Evolutionary conservation across 2,888 invertebrate species (phyloP), one percentile per base, ranked within the genome.

Genomic region (Drosophila barbarae): DNA sequence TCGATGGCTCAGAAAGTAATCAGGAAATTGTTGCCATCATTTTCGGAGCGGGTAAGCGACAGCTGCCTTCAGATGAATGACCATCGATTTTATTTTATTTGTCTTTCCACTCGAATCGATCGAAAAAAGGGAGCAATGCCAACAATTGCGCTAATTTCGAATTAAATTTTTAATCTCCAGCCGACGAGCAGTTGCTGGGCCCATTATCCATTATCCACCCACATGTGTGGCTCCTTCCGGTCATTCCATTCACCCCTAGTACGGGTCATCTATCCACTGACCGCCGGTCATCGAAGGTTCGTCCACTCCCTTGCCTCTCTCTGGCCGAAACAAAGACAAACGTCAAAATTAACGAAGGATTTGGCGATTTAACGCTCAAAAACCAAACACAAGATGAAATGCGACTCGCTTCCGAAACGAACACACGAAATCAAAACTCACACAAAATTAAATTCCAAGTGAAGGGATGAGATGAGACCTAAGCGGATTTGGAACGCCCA

Each of bases 401-500:
- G 63, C 68, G 72, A 85, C 51, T 63, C 50, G 23, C 42, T 35
- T 35, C 34, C 47, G 26, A n/a, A 47, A 30, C 52, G 50, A 47
- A 21, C 39, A 44, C 47, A 51, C 75, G 47, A 39, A 69, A 70
- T 71, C 42, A 61, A 67, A 66, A 69, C 58, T 56, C 55, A 57
- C 57, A 60, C 61, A 61, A 60, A 73, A 72, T 55, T 52, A 71
- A 60, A 71, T 73, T 56, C 61, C 58, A 52, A 69, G 69, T 59
- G 64, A 69, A 47, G 39, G 69, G 58, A 57, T 38, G 55, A 50
- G 53, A 59, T 38, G 55, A 50, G 53, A 59, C 61, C 67, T 87
- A 88, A 88, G 88, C 87, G 85, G 89, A 89, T 88, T 88, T 87
- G 85, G 67, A 87, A 88, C 89, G 89, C 89, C 88, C 89, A 88